Evolutionary conservation across 2,113 vertebrate species (phyloP).

Genomic region (Stictonetta naevosa): DNA sequence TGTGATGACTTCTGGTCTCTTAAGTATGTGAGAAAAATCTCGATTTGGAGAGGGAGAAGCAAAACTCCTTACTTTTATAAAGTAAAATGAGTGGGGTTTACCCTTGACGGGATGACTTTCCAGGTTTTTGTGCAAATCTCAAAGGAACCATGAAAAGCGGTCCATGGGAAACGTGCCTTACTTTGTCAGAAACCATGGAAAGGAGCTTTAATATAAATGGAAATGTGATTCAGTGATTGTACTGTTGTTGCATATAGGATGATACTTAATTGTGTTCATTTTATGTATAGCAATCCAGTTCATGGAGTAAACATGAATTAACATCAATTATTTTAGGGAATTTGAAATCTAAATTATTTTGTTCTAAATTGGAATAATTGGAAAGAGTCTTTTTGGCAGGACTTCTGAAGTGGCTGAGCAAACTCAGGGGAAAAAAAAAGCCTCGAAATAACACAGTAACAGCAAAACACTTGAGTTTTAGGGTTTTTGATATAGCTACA

Average conservation of each 20-base stretch:
- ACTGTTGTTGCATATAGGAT: not conserved
- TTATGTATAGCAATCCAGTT: not conserved
- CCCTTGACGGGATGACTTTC: not conserved
- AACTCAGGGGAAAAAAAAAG: not conserved
- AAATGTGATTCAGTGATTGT: not conserved
- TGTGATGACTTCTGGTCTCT: not conserved
- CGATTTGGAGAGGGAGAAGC: not conserved
- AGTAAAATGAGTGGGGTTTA: not conserved
- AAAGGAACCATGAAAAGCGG: not conserved
- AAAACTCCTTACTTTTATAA: not conserved
- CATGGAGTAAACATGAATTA: not conserved
- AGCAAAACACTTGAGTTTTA: not conserved
- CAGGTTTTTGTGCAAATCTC: not conserved
- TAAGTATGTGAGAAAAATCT: not conserved
- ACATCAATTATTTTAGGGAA: not conserved
- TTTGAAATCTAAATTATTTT: not conserved
- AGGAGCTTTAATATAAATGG: not conserved
- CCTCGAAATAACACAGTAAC: not conserved
- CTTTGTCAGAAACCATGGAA: not conserved
- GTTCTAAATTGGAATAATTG: not conserved
- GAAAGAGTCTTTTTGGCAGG: not conserved
- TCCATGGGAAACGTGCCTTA: not conserved
- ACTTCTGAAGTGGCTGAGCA: not conserved
- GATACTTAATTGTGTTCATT: not conserved
- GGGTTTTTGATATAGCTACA: not conserved